Evolutionary conservation across 2,113 vertebrate genomes (phyloP), one percentile per base, ranked within the genome.

Genomic region (Pseudorhombus dupliciocellatus): DNA sequence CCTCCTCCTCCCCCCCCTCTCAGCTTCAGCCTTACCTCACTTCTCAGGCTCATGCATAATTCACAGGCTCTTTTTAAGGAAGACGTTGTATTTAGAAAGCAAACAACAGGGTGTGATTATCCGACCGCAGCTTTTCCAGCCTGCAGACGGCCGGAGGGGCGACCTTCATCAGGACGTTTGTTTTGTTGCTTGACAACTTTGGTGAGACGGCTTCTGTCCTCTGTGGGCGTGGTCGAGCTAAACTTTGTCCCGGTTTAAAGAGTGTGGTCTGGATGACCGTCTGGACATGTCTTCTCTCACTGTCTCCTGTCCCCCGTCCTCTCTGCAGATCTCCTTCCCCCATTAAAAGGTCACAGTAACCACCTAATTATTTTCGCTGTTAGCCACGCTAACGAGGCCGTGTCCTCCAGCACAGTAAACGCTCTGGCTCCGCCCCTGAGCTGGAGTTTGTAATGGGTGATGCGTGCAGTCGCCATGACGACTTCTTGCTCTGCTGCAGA

Each of bases 321-420:
- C 40, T 4, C 14, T 15, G 40, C 16, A 16, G 14, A 1, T 14
- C 15, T 44, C 14, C 15, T 44, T 44, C 24, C 5, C 44, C 70
- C n/a, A n/a, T n/a, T n/a, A n/a, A n/a, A n/a, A n/a, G n/a, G n/a
- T n/a, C n/a, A n/a, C n/a, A n/a, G n/a, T n/a, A n/a, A n/a, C n/a
- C n/a, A n/a, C n/a, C n/a, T n/a, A 40, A 61, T 66, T 72, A 51
- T 66, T 74, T 83, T 48, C 26, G 7, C 62, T 52, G 20, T 52
- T 30, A 54, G 25, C 22, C 53, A 63, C 15, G 42, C 48, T 70
- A 83, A 84, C 78, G 52, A 73, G 67, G 24, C 61, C 2, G 26
- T 26, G 26, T 24, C 79, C 63, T 66, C 70, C 21, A 53, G 66
- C n/a, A n/a, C n/a, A n/a, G n/a, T n/a, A n/a, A n/a, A n/a, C n/a